phyloP scores from a whole-genome alignment of 2,888 invertebrate species.

The Drosophila monieri region DNA sequence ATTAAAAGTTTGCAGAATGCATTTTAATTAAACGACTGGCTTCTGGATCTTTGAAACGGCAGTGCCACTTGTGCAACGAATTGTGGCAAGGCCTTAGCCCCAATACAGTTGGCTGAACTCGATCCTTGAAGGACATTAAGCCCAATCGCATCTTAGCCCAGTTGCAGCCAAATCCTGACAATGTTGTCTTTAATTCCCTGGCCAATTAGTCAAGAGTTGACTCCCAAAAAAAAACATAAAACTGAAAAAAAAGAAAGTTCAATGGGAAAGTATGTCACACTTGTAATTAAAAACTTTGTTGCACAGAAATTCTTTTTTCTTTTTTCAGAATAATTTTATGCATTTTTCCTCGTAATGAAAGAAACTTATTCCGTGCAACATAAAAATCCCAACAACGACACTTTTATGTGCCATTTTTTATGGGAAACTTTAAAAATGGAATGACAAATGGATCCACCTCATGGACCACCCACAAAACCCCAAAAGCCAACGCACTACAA shows the following conservation, averaged over 20 bases:
- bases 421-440: slow-evolving; percentile 2
- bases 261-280: slow-evolving; percentile 23
- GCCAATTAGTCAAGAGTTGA: slow-evolving; percentile 15
- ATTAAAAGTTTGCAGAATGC: slow-evolving; percentile 27
- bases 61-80: slow-evolving; percentile 23
- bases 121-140: slow-evolving; percentile 43
- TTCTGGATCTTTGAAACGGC: not conserved
- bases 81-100: slow-evolving; percentile 42
- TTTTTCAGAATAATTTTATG: slow-evolving; percentile 8
- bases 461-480: not conserved
- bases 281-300: slow-evolving; percentile 37
- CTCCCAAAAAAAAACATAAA: not conserved
- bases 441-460: slow-evolving; percentile 20
- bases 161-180: slow-evolving; percentile 14
- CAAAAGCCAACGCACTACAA: slow-evolving; percentile 1
- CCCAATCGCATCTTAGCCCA: slow-evolving; percentile 27
- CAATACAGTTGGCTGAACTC: slow-evolving; percentile 39
- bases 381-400: slow-evolving; percentile 22
- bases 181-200: not conserved
- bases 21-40: slow-evolving; percentile 32
- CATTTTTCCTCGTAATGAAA: slow-evolving; percentile 25
- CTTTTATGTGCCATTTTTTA: slow-evolving; percentile 36
- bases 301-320: not conserved
- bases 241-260: slow-evolving; percentile 4
- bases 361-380: slow-evolving; percentile 11